Evolutionary conservation across 2,797 vertebrate species (phyloP), one percentile per base, ranked within the genome.

Genomic region (Ceyx erithaca): DNA sequence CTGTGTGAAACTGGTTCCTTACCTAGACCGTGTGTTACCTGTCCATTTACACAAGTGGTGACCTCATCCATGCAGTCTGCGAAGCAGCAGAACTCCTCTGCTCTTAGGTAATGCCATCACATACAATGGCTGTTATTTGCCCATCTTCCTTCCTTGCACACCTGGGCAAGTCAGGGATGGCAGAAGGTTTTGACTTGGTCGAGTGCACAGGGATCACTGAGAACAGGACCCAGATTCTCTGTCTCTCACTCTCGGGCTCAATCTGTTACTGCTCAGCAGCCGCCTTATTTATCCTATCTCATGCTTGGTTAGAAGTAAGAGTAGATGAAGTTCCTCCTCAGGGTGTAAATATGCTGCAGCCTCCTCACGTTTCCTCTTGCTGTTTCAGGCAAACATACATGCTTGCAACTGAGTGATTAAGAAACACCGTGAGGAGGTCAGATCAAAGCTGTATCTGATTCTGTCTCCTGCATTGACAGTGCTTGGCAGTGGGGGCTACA

Each of bases 211-310:
- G 63, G 48, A 93, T 23, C 51, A 30, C 33, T 41, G 49, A 63
- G 66, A 83, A 40, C 54, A 83, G 76, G 70, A 63, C 57, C 35
- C 67, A 92, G 59, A 67, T 92, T 85, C 80, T 40, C 62, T 20
- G 63, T 85, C 55, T 91, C 37, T 95, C 68, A 13, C 79, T 71
- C 64, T 51, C 31, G 9, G 72, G 40, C 79, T 93, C 91, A 75
- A 55, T 78, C 66, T 93, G 85, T 87, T 87, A 6, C 54, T 59
- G n/a, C 40, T 92, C 77, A 79, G 73, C 75, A 77, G 71, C 75
- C 0, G 1, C 54, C 61, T 76, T 46, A 69, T 81, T 85, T 80
- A 69, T 78, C 77, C 69, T 41, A n/a, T 67, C 82, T 85, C n/a
- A 1, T 49, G 72, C 55, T 48, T 85, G 48, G 22, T 78, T 85